Conservation (phyloP, 2,797 vertebrate genomes). For the Sciurus vulgaris region DNA sequence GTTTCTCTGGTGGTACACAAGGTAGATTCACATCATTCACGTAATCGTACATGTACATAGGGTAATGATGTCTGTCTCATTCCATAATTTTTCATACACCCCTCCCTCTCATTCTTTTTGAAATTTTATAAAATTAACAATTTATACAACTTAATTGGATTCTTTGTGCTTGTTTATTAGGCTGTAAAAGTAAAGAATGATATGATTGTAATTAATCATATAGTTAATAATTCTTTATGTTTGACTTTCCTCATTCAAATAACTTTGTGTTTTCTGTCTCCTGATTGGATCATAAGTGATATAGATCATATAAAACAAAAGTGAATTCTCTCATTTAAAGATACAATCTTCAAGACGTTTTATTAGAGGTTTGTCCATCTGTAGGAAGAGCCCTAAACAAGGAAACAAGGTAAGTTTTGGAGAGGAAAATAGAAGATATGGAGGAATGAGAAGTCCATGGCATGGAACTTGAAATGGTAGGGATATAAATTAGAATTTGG, state of each 20-base stretch:
- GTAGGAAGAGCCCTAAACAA: background rate
- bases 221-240: background rate
- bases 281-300: background rate
- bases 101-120: background rate
- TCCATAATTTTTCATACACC: too few species aligned
- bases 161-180: background rate
- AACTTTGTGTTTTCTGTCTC: background rate
- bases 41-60: too few species aligned
- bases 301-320: background rate
- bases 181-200: background rate
- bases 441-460: background rate
- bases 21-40: too few species aligned
- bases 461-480: background rate
- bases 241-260: constrained; percentile 17
- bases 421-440: background rate
- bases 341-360: background rate
- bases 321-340: constrained; percentile 38
- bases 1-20: too few species aligned
- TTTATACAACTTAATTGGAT: background rate
- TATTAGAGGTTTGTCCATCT: background rate
- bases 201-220: background rate
- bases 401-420: background rate
- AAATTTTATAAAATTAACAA: constrained; percentile 47
- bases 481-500: background rate
- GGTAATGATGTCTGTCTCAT: too few species aligned